Evolutionary conservation across 2,888 invertebrate species (phyloP).

Genomic region (Eupithecia centaureata): DNA sequence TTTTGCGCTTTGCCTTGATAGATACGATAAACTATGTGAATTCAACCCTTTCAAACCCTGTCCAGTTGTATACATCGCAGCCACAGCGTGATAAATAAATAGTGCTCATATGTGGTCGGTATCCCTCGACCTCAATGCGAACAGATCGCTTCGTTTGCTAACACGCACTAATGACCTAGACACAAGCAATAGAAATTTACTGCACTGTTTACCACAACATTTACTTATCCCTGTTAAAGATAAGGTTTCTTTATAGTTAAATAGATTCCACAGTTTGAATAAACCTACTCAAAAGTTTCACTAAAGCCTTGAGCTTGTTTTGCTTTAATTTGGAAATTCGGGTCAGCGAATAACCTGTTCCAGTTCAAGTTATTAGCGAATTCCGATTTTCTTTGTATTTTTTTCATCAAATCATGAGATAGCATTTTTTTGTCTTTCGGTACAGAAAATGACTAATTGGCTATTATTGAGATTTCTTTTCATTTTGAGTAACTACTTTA

Average conservation of each 20-base stretch:
- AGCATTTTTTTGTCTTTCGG: background rate
- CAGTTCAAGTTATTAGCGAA: background rate
- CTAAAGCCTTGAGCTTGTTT: background rate
- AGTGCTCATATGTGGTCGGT: background rate
- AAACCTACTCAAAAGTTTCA: background rate
- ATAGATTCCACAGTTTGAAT: background rate
- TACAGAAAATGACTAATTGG: background rate
- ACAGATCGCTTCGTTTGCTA: slow-evolving; percentile 58
- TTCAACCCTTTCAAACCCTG: background rate
- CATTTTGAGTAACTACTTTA: background rate
- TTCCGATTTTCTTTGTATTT: background rate
- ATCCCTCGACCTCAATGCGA: slow-evolving; percentile 39
- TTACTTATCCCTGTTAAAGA: slow-evolving; percentile 43
- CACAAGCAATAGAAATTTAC: slow-evolving; percentile 63
- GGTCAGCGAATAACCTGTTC: background rate
- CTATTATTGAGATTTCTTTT: background rate
- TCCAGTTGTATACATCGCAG: background rate
- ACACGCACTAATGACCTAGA: slow-evolving; percentile 59
- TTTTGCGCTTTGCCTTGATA: background rate
- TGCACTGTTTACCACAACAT: slow-evolving; percentile 57
- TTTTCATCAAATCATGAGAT: background rate
- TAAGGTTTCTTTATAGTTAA: slow-evolving; percentile 4
- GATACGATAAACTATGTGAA: background rate
- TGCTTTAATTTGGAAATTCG: background rate
- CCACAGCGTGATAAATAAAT: background rate